Evolutionary conservation across 2,113 vertebrate species (phyloP).

Genomic region (Furnarius figulus): DNA sequence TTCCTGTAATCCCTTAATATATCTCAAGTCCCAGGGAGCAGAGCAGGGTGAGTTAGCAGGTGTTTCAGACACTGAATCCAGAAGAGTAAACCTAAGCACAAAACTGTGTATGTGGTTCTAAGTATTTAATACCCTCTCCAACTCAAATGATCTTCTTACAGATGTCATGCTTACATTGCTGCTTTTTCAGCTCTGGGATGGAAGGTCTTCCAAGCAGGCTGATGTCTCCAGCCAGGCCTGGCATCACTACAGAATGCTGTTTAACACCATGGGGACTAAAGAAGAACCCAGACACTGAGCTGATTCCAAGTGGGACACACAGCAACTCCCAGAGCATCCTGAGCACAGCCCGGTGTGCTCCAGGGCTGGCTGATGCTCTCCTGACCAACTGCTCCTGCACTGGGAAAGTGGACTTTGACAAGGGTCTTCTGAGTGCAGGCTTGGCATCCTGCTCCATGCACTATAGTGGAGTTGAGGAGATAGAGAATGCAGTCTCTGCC

Average conservation of each 20-base stretch:
- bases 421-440: neutral
- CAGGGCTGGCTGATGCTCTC: neutral
- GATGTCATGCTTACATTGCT: neutral
- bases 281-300: neutral
- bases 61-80: neutral
- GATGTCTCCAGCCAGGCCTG: neutral
- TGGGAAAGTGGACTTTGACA: neutral
- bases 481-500: neutral
- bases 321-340: neutral
- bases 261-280: neutral
- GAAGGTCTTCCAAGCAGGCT: neutral
- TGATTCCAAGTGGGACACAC: neutral
- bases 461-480: neutral
- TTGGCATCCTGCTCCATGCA: neutral
- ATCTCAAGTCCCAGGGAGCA: neutral
- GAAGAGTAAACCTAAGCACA: neutral
- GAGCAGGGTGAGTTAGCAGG: neutral
- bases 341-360: neutral
- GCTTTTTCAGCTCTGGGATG: neutral
- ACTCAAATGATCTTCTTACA: neutral
- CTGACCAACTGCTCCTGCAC: neutral
- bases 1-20: slow-evolving; percentile 18
- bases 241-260: neutral
- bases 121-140: neutral
- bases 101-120: neutral